Conservation (phyloP, 2,888 invertebrate genomes). For the Lepas anatifera region DNA sequence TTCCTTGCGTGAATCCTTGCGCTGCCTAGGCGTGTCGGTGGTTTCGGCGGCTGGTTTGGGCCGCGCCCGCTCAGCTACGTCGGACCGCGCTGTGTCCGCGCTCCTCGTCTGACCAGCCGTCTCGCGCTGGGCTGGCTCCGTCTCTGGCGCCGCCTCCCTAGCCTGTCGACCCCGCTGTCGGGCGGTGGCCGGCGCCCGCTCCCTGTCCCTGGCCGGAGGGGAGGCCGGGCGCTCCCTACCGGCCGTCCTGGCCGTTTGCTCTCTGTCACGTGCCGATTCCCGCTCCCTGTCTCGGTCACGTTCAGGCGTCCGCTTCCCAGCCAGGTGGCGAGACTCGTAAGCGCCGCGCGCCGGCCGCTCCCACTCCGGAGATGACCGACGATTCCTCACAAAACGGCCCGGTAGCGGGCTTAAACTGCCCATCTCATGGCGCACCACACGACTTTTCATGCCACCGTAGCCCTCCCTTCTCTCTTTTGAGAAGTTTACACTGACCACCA, state of each 20-base stretch:
- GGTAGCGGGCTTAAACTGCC: too few species aligned
- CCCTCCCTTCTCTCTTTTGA: not conserved
- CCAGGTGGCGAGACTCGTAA: not conserved
- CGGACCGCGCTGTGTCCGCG: too few species aligned
- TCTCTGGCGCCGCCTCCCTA: conserved; percentile 10
- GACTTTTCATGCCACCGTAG: not conserved
- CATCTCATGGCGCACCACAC: not conserved
- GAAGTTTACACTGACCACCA: not conserved
- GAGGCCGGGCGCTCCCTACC: too few species aligned
- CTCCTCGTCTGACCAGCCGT: conserved; percentile 17
- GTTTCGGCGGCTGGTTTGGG: not conserved
- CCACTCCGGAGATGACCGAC: conserved; percentile 21
- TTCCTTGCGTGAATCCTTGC: not conserved
- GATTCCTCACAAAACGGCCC: too few species aligned
- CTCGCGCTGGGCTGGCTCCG: conserved; percentile 15
- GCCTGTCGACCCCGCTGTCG: too few species aligned
- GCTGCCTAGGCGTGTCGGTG: not conserved
- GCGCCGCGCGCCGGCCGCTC: conserved; percentile 17
- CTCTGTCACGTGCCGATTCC: conserved; percentile 17
- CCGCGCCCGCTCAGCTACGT: too few species aligned
- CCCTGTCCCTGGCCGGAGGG: too few species aligned
- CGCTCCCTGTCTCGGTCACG: conserved; percentile 19
- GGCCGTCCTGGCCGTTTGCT: too few species aligned
- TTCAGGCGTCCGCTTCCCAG: conserved; percentile 15
- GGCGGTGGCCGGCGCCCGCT: too few species aligned